Evolutionary conservation across 2,888 invertebrate genomes (phyloP), one percentile per base, ranked within the genome.

Genomic region (Leptopterna dolabrata): DNA sequence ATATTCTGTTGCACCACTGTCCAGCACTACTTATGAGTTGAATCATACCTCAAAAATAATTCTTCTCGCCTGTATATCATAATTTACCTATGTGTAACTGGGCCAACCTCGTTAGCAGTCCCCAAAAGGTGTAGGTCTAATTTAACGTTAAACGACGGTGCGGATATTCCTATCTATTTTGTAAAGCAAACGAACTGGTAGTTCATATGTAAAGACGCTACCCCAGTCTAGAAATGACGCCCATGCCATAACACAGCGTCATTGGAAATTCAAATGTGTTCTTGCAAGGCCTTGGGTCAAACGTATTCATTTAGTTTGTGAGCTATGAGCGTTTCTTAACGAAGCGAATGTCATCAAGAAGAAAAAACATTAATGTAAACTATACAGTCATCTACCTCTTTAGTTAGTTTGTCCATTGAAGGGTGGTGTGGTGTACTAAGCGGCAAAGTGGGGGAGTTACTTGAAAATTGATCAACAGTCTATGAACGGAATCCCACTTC

Each of bases 281-380:
- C 63, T 24, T 63, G 63, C 63, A 63, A 63, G 63, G 19, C 63
- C 63, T 63, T 63, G 63, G 63, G 63, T 63, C 63, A 63, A 63
- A 63, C 63, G 63, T 11, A 63, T 63, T 63, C 63, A 63, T 63
- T 63, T 63, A 63, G 63, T 24, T 4, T 27, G 63, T 63, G 27
- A 63, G 63, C 63, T 63, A 63, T 63, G 63, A 63, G 63, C 24
- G 27, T 63, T 63, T 0, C 63, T 1, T 24, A 63, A 63, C 63
- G 63, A 63, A 63, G 24, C 11, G 63, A 11, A 24, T 63, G 24
- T 7, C 63, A 63, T 24, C 63, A 11, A 11, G 11, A 24, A 27
- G 24, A 36, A n/a, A n/a, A n/a, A n/a, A n/a, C n/a, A n/a, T n/a
- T n/a, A n/a, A n/a, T n/a, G n/a, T n/a, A n/a, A n/a, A n/a, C n/a